These are phyloP conservation scores for Corynorhinus townsendii DNA, from an alignment of 2,113 vertebrate genomes.

Conservation along the genomic window DNA sequence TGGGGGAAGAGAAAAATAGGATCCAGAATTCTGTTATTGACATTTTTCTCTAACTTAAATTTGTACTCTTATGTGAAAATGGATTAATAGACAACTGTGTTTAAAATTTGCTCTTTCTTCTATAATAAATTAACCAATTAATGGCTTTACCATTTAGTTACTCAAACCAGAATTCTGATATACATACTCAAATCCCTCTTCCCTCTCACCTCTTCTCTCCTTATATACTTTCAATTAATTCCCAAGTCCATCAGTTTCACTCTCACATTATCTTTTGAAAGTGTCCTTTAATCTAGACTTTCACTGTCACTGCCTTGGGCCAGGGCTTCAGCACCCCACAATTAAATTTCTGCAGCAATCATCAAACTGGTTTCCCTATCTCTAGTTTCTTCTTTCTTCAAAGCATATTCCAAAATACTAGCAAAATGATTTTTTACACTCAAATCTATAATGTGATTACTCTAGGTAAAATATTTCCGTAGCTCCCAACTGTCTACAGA, in stretches of 20 bases:
- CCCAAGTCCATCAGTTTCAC: neutral
- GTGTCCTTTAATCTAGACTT: neutral
- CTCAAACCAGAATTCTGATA: neutral
- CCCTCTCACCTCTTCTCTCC: neutral
- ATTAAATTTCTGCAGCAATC: neutral
- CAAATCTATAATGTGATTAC: neutral
- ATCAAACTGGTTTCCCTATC: neutral
- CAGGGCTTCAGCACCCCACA: neutral
- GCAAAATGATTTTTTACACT: neutral
- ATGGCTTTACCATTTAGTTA: neutral
- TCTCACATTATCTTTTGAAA: neutral
- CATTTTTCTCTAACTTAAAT: slow-evolving; percentile 26
- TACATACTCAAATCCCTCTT: neutral
- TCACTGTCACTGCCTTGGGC: neutral
- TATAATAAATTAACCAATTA: neutral
- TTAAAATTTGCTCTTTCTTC: slow-evolving; percentile 12
- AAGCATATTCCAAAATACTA: neutral
- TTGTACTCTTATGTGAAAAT: neutral
- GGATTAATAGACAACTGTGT: neutral
- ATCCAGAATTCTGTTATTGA: neutral
- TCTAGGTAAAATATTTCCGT: neutral
- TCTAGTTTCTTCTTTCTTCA: neutral
- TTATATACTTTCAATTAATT: neutral
- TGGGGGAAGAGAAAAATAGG: neutral
- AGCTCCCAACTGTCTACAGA: neutral